These are phyloP conservation scores for Dipodomys ordii DNA, from an alignment of 2,113 vertebrate species.

Conservation along the genomic window DNA sequence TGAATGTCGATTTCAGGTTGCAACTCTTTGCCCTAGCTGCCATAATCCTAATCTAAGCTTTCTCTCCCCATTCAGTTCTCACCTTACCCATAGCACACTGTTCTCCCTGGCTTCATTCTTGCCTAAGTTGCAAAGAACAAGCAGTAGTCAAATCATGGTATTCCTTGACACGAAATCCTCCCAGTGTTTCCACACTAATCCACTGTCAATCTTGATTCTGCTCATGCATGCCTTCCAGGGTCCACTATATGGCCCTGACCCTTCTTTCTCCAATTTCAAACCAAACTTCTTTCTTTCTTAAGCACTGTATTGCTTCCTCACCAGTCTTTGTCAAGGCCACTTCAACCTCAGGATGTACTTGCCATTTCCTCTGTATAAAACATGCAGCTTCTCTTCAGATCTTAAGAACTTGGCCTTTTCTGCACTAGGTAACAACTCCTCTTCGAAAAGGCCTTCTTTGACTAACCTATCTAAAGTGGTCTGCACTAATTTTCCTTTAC, in stretches of 20 bases:
- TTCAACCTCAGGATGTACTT: not conserved
- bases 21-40: not conserved
- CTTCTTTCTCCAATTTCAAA: not conserved
- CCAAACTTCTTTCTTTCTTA: not conserved
- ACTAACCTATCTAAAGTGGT: not conserved
- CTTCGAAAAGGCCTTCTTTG: not conserved
- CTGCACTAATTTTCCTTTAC: not conserved
- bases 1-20: not conserved
- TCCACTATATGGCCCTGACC: not conserved
- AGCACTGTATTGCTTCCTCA: not conserved
- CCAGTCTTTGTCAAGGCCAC: not conserved
- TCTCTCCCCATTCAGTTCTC: not conserved
- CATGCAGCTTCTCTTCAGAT: not conserved
- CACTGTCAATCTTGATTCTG: not conserved
- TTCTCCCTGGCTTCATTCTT: not conserved
- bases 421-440: not conserved
- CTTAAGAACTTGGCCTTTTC: not conserved
- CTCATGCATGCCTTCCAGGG: not conserved
- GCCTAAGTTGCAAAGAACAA: not conserved
- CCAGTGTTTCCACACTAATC: rapidly evolving
- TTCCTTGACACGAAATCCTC: not conserved
- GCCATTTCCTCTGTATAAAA: not conserved
- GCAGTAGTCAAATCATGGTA: not conserved
- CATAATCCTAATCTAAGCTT: not conserved
- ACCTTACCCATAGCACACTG: not conserved